Percentiles rank a stretch among this genome's conserved stretches.
Evolutionary conservation across 2,797 vertebrate species (phyloP).

Genomic region (Monodelphis domestica): DNA sequence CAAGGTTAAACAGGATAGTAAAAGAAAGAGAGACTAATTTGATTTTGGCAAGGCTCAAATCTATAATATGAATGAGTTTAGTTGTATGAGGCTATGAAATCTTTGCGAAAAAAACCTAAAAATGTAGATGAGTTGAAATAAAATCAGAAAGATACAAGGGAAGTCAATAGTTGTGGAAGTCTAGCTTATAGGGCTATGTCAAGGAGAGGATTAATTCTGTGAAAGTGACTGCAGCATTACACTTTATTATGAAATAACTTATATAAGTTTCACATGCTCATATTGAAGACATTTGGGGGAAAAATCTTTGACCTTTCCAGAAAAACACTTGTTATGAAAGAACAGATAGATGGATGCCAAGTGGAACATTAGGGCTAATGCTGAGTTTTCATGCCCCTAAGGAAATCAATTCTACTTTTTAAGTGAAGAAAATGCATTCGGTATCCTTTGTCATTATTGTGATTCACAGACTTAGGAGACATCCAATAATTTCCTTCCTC

Average conservation of each 20-base stretch:
- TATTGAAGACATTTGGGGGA: conserved; percentile 5
- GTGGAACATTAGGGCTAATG: conserved; percentile 37
- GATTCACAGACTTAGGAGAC: conserved; percentile 36
- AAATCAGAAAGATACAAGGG: conserved; percentile 2
- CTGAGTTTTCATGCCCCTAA: background rate
- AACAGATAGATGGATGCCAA: conserved; percentile 27
- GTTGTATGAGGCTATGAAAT: background rate
- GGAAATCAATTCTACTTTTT: conserved; percentile 36
- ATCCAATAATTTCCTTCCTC: conserved; percentile 41
- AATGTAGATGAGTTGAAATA: background rate
- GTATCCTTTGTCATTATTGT: conserved; percentile 45
- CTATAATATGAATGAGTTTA: background rate
- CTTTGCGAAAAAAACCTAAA: background rate
- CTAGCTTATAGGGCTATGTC: background rate
- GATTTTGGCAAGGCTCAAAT: background rate
- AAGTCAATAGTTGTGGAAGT: conserved; percentile 24
- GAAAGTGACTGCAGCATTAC: background rate
- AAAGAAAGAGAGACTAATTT: background rate
- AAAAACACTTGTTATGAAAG: conserved; percentile 48
- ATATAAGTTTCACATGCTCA: conserved; percentile 42
- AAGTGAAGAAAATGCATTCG: conserved; percentile 48
- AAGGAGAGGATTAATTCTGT: conserved; percentile 17
- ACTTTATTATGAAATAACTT: conserved; percentile 47
- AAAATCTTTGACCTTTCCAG: conserved; percentile 39
- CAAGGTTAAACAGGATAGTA: background rate